Percentiles rank a stretch among this genome's conserved stretches.
These are phyloP conservation scores for Agyllia agylla DNA, from an alignment of 2,888 invertebrate species.

Conservation along the genomic window DNA sequence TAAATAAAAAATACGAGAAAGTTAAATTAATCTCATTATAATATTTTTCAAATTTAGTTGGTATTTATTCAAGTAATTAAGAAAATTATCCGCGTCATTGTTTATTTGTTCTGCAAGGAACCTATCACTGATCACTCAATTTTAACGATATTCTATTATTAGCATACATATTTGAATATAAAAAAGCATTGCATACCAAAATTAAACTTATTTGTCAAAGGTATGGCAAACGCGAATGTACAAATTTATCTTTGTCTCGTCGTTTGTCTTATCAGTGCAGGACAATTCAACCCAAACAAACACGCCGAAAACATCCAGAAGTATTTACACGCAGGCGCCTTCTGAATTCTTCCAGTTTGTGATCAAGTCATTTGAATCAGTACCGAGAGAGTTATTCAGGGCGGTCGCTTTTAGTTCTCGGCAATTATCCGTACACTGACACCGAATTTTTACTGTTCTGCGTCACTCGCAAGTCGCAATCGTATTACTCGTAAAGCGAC, in stretches of 20 bases:
- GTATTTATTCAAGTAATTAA: not conserved
- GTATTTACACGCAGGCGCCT: slow-evolving; percentile 20
- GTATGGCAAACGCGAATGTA: not conserved
- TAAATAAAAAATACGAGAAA: too few species aligned
- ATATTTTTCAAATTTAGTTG: too few species aligned
- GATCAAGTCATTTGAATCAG: slow-evolving; percentile 79
- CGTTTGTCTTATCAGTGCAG: not conserved
- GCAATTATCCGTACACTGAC: slow-evolving; percentile 85
- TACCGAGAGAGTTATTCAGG: slow-evolving; percentile 83
- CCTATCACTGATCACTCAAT: not conserved
- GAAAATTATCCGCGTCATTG: not conserved
- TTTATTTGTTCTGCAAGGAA: not conserved
- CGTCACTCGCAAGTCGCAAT: slow-evolving; percentile 66
- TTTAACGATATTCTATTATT: too few species aligned
- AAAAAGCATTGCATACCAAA: not conserved
- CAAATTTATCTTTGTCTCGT: not conserved
- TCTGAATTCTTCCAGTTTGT: slow-evolving; percentile 21
- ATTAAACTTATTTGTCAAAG: too few species aligned
- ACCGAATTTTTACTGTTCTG: slow-evolving; percentile 77
- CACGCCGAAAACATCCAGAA: not conserved
- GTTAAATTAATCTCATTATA: too few species aligned
- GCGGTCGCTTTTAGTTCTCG: slow-evolving; percentile 82
- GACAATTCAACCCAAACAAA: slow-evolving; percentile 5
- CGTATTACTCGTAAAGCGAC: slow-evolving; percentile 47
- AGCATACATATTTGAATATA: too few species aligned